These are phyloP conservation scores for Ptilorrhoa leucosticta DNA, from an alignment of 2,113 vertebrate species.

Conservation along the genomic window DNA sequence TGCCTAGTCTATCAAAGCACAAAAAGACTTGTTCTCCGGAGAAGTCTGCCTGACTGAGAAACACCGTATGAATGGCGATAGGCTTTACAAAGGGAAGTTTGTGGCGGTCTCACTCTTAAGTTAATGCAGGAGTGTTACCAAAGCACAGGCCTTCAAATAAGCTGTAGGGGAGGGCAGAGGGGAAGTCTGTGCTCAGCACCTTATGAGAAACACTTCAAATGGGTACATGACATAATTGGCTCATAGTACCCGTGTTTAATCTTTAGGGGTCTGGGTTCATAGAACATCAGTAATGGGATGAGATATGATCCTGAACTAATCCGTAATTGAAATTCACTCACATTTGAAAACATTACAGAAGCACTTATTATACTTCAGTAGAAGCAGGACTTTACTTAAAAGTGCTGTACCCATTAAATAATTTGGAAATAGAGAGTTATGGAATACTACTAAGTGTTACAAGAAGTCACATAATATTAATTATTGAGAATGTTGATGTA, in stretches of 20 bases:
- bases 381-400: not conserved
- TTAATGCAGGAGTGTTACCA: not conserved
- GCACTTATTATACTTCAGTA: not conserved
- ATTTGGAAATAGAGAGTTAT: not conserved
- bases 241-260: not conserved
- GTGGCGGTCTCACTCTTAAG: not conserved
- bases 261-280: not conserved
- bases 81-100: not conserved
- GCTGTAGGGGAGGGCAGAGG: rapidly evolving
- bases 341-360: not conserved
- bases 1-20: not conserved
- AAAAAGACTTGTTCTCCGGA: not conserved
- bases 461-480: not conserved
- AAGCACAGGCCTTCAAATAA: not conserved
- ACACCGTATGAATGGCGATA: not conserved
- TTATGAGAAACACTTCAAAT: not conserved
- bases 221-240: not conserved
- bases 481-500: not conserved
- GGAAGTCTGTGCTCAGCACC: not conserved
- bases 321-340: not conserved
- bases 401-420: not conserved
- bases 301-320: not conserved
- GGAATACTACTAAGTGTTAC: not conserved
- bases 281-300: not conserved
- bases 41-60: not conserved